Evolutionary conservation across 2,113 vertebrate genomes (phyloP).

Genomic region (Picathartes gymnocephalus): DNA sequence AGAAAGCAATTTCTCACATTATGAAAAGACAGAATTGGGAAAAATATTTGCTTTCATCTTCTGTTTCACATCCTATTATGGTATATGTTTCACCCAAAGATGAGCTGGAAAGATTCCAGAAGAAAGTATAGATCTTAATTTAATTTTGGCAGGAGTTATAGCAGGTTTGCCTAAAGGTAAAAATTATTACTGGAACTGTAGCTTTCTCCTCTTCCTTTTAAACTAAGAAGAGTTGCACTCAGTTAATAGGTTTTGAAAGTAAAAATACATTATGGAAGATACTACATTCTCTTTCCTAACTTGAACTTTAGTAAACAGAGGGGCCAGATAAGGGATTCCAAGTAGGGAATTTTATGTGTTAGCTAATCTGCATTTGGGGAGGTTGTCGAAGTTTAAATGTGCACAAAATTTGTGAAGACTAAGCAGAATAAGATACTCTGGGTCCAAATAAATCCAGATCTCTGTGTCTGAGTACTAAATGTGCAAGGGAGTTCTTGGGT

Average conservation of each 20-base stretch:
- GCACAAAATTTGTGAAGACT: not conserved
- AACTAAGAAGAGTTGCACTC: not conserved
- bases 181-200: not conserved
- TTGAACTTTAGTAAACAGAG: not conserved
- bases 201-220: not conserved
- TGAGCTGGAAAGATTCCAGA: conserved; percentile 33
- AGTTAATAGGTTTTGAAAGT: not conserved
- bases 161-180: not conserved
- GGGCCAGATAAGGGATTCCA: not conserved
- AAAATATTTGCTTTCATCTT: conserved; percentile 2
- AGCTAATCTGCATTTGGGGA: not conserved
- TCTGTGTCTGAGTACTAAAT: not conserved
- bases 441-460: not conserved
- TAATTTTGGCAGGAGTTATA: conserved; percentile 20
- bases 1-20: not conserved
- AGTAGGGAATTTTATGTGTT: not conserved
- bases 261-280: not conserved
- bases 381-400: not conserved
- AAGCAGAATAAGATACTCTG: not conserved
- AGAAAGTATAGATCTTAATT: not conserved
- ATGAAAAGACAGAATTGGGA: not conserved
- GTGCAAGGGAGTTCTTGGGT: not conserved
- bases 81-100: not conserved
- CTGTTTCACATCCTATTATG: not conserved
- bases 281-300: not conserved